These are phyloP conservation scores for Symphodus melops DNA, from an alignment of 2,113 vertebrate species.

Conservation along the genomic window DNA sequence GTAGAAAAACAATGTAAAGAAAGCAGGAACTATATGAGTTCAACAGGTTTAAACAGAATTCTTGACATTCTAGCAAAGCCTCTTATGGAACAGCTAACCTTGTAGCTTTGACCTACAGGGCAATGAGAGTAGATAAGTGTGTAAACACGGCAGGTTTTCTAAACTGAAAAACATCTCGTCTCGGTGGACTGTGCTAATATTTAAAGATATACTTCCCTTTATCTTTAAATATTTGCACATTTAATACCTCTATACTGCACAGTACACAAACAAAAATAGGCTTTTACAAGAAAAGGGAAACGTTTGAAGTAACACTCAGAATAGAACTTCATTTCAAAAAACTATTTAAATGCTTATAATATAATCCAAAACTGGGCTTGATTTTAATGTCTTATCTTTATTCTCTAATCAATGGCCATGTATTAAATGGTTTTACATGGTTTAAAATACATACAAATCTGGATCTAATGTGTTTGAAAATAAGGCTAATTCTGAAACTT, in stretches of 20 bases:
- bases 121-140: constrained; percentile 11
- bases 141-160: constrained; percentile 29
- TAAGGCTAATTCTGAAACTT: too few species aligned
- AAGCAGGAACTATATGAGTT: constrained; percentile 11
- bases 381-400: too few species aligned
- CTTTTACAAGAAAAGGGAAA: background rate
- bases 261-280: background rate
- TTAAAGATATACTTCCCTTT: background rate
- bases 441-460: too few species aligned
- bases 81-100: constrained; percentile 48
- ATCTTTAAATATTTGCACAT: background rate
- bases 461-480: too few species aligned
- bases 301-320: background rate
- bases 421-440: too few species aligned
- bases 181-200: constrained; percentile 4
- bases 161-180: constrained; percentile 50
- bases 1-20: constrained; percentile 8
- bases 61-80: constrained; percentile 48
- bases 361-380: too few species aligned
- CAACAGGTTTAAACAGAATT: constrained; percentile 45
- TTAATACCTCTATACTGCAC: background rate
- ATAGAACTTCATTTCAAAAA: background rate
- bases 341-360: too few species aligned
- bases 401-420: too few species aligned
- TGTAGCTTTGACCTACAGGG: constrained; percentile 42